phyloP scores from a whole-genome alignment of 2,888 invertebrate genomes.

The Metopia argyrocephala region DNA sequence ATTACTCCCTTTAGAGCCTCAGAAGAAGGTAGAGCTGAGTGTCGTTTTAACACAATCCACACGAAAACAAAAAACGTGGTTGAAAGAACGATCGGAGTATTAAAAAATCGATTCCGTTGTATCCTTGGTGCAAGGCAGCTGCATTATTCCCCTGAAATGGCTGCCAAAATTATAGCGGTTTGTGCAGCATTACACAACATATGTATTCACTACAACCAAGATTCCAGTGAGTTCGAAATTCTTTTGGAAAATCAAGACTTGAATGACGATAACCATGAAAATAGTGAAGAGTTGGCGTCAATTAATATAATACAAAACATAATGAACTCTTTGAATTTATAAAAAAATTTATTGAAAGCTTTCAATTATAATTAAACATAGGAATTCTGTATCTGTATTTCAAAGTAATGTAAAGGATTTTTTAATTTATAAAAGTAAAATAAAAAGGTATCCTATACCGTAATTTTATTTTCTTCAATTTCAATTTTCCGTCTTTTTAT shows the following conservation, averaged over 20 bases:
- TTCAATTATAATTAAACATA: too few relatives aligned
- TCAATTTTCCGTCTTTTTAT: too few relatives aligned
- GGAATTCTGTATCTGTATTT: too few relatives aligned
- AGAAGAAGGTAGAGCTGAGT: constrained; percentile 16
- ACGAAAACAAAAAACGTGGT: constrained; percentile 1
- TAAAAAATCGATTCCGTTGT: constrained; percentile 23
- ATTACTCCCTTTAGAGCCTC: constrained; percentile 17
- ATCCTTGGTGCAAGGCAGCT: constrained; percentile 4
- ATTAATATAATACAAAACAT: constrained; percentile 3
- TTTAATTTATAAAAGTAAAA: too few relatives aligned
- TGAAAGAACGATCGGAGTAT: constrained; percentile 12
- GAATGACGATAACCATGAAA: constrained; percentile 3
- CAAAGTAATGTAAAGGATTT: too few relatives aligned
- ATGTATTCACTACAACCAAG: too few relatives aligned
- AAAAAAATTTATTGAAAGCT: too few relatives aligned
- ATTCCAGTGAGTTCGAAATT: too few relatives aligned
- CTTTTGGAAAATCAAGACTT: not conserved
- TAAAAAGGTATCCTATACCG: too few relatives aligned
- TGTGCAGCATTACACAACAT: too few relatives aligned
- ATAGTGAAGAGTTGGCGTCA: not conserved
- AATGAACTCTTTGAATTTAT: not conserved
- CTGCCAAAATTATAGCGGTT: too few relatives aligned
- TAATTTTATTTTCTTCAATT: too few relatives aligned
- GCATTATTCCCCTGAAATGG: not conserved
- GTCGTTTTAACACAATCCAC: constrained; percentile 27